A percentile compares a stretch with the other conserved stretches of the same genome.
Conservation (phyloP, 2,888 invertebrate genomes). For the Ashinkailepas kermadecensis region DNA sequence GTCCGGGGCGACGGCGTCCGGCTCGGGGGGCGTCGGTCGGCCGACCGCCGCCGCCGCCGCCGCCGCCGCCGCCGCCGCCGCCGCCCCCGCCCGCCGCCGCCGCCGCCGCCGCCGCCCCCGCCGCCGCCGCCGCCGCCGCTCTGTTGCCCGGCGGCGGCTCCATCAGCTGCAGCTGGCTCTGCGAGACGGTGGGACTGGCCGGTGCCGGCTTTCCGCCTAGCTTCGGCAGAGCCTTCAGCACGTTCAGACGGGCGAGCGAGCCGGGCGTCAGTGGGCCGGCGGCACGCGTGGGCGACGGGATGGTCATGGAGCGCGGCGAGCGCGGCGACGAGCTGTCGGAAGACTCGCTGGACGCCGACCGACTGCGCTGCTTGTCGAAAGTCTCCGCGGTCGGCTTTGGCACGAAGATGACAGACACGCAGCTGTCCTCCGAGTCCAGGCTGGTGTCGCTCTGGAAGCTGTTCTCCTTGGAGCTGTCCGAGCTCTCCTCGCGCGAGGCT, state of each 20-base stretch:
- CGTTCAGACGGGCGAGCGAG: not conserved
- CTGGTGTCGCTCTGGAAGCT: conserved; percentile 89
- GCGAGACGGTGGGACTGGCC: too few relatives aligned
- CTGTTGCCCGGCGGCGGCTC: too few relatives aligned
- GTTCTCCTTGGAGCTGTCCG: conserved; percentile 50
- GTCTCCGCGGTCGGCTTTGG: conserved; percentile 53
- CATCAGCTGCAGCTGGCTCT: too few relatives aligned
- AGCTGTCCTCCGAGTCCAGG: conserved; percentile 87
- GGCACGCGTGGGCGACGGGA: not conserved
- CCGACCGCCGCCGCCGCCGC: too few relatives aligned
- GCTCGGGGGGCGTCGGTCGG: too few relatives aligned
- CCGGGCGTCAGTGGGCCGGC: not conserved
- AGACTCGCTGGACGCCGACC: conserved; percentile 34
- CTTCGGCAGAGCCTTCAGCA: not conserved
- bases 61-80: too few relatives aligned
- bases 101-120: too few relatives aligned
- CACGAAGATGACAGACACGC: conserved; percentile 84
- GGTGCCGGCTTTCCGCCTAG: too few relatives aligned
- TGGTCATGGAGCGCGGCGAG: conserved; percentile 35
- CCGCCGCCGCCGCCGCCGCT: too few relatives aligned
- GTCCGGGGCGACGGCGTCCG: too few relatives aligned
- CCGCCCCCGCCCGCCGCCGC: too few relatives aligned
- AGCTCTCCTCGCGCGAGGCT: conserved; percentile 77
- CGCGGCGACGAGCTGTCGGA: conserved; percentile 38
- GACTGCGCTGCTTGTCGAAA: conserved; percentile 31